Evolutionary conservation across 2,113 vertebrate genomes (phyloP).

Genomic region (Amazona guildingii): DNA sequence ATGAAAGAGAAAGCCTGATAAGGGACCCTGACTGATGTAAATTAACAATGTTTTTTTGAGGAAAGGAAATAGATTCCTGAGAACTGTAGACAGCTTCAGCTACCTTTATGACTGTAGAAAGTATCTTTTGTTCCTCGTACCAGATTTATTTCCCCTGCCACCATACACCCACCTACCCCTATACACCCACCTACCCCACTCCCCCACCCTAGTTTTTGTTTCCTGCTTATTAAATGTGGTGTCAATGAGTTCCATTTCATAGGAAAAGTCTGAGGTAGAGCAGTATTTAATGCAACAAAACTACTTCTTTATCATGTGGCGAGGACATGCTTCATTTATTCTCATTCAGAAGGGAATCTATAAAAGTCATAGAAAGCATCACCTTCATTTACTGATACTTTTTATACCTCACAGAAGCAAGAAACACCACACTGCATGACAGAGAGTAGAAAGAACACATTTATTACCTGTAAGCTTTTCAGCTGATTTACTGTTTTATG

Average conservation of each 20-base stretch:
- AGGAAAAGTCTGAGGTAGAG: not conserved
- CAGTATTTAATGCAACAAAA: not conserved
- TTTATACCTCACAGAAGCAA: not conserved
- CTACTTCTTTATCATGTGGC: not conserved
- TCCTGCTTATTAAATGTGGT: not conserved
- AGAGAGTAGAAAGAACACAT: not conserved
- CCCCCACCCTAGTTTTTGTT: not conserved
- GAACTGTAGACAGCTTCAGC: not conserved
- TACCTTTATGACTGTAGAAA: not conserved
- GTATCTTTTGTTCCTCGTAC: not conserved
- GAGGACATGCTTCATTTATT: not conserved
- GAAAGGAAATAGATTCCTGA: not conserved
- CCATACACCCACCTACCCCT: not conserved
- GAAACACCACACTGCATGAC: not conserved
- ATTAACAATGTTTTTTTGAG: not conserved
- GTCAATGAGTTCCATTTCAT: not conserved
- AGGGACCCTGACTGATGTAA: not conserved
- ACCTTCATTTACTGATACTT: not conserved
- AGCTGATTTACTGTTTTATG: conserved; percentile 38
- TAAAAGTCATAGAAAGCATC: not conserved
- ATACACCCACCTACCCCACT: not conserved
- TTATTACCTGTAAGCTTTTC: conserved; percentile 46
- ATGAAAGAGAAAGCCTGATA: not conserved
- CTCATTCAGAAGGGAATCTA: not conserved
- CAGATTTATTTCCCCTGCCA: not conserved